These are phyloP conservation scores for Sturmia bella DNA, from an alignment of 2,888 invertebrate genomes.

Conservation along the genomic window DNA sequence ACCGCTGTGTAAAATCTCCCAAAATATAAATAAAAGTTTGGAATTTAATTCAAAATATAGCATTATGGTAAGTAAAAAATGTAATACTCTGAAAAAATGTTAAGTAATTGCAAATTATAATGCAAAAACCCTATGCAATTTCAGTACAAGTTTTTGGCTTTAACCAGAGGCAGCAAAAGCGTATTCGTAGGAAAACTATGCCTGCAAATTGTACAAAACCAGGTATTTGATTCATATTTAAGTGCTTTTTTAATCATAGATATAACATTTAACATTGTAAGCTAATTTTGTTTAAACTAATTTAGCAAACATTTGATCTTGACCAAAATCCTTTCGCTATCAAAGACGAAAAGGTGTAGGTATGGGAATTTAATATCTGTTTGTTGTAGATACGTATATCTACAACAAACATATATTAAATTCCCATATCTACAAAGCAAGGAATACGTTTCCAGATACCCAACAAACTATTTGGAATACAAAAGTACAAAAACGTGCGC, in stretches of 20 bases:
- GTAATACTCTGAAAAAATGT: conserved; percentile 18
- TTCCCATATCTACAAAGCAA: too few species aligned
- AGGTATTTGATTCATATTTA: conserved; percentile 72
- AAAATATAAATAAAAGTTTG: conserved; percentile 68
- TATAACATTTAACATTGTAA: too few species aligned
- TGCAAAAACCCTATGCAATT: conserved; percentile 53
- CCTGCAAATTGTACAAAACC: conserved; percentile 74
- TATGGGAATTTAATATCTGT: too few species aligned
- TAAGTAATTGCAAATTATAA: not conserved
- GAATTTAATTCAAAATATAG: conserved; percentile 64
- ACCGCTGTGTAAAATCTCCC: conserved; percentile 66
- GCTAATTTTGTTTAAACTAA: too few species aligned
- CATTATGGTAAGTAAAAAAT: conserved; percentile 75
- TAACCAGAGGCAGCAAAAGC: conserved; percentile 73
- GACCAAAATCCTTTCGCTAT: too few species aligned
- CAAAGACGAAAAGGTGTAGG: too few species aligned
- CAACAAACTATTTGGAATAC: too few species aligned
- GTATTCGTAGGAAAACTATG: conserved; percentile 73
- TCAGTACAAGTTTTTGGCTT: conserved; percentile 77
- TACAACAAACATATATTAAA: too few species aligned
- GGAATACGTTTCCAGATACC: too few species aligned
- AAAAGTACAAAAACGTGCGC: too few species aligned
- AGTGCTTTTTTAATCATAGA: not conserved
- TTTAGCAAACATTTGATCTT: too few species aligned
- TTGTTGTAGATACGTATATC: too few species aligned